Evolutionary conservation across 2,888 invertebrate genomes (phyloP).

Genomic region (Autographa gamma): DNA sequence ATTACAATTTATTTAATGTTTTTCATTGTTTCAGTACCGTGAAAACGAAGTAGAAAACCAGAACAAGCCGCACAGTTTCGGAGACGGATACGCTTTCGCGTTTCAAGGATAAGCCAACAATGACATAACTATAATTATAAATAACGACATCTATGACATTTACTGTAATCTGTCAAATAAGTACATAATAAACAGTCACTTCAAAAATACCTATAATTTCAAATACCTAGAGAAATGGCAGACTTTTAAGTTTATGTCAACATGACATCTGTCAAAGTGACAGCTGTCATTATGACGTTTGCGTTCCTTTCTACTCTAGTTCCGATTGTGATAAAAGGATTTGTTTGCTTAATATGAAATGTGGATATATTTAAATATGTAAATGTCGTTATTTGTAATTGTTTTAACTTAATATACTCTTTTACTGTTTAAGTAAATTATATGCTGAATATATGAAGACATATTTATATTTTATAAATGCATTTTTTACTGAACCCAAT

Average conservation of each 20-base stretch:
- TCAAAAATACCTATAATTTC: too few relatives aligned
- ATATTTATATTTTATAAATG: slow-evolving; percentile 14
- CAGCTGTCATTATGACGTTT: too few relatives aligned
- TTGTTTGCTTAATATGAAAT: background rate
- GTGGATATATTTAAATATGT: background rate
- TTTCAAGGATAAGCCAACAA: slow-evolving; percentile 85
- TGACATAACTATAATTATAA: background rate
- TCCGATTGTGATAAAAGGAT: too few relatives aligned
- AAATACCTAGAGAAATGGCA: too few relatives aligned
- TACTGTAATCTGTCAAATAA: too few relatives aligned
- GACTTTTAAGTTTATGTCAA: too few relatives aligned
- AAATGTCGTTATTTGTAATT: slow-evolving; percentile 32
- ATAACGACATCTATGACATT: slow-evolving; percentile 10
- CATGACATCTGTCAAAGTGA: too few relatives aligned
- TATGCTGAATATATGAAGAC: slow-evolving; percentile 34
- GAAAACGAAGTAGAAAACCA: slow-evolving; percentile 76
- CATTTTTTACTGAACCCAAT: too few relatives aligned
- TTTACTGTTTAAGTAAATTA: slow-evolving; percentile 49
- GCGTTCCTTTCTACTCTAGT: too few relatives aligned
- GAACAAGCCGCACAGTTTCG: slow-evolving; percentile 89
- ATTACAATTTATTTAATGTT: too few relatives aligned
- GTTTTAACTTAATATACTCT: slow-evolving; percentile 24
- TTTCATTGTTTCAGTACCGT: slow-evolving; percentile 72
- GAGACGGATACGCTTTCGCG: slow-evolving; percentile 90
- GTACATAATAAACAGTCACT: too few relatives aligned